Percentiles rank a stretch among this genome's conserved stretches.
These are phyloP conservation scores for Neogobius melanostomus DNA, from an alignment of 2,113 vertebrate genomes.

Conservation along the genomic window DNA sequence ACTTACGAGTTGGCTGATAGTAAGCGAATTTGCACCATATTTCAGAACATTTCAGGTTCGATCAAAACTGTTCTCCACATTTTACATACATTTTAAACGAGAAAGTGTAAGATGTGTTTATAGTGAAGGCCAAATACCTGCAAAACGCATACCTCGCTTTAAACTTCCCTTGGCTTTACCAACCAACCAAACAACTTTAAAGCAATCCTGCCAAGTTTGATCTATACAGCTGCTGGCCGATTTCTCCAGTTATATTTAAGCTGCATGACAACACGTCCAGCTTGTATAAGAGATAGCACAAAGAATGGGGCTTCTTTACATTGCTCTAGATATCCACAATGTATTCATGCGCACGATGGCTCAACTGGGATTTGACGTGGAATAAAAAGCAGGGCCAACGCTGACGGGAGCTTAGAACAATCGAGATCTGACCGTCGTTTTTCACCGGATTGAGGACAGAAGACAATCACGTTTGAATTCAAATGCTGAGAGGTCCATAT, in stretches of 20 bases:
- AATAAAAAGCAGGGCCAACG: conserved; percentile 34
- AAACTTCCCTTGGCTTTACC: background rate
- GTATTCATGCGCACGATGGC: conserved; percentile 27
- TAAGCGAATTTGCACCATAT: too few relatives aligned
- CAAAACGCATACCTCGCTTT: too few relatives aligned
- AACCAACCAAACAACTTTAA: background rate
- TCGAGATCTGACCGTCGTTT: conserved; percentile 25
- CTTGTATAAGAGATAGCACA: background rate
- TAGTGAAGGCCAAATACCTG: too few relatives aligned
- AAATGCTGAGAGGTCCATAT: conserved; percentile 26
- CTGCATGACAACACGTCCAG: background rate
- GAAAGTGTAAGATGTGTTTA: too few relatives aligned
- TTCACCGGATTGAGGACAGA: conserved; percentile 35
- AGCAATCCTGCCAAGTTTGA: background rate
- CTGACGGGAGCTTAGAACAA: conserved; percentile 47
- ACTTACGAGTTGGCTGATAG: too few relatives aligned
- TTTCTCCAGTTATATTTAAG: background rate
- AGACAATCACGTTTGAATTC: conserved; percentile 40
- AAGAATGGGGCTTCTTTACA: background rate
- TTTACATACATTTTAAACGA: too few relatives aligned
- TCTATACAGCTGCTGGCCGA: background rate
- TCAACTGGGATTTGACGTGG: conserved; percentile 41
- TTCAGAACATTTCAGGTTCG: too few relatives aligned
- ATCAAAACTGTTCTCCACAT: too few relatives aligned
- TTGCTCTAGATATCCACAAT: conserved; percentile 12